A percentile compares a stretch with the other conserved stretches of the same genome.
Evolutionary conservation across 2,888 invertebrate genomes (phyloP).

Genomic region (Dynastes tityus): DNA sequence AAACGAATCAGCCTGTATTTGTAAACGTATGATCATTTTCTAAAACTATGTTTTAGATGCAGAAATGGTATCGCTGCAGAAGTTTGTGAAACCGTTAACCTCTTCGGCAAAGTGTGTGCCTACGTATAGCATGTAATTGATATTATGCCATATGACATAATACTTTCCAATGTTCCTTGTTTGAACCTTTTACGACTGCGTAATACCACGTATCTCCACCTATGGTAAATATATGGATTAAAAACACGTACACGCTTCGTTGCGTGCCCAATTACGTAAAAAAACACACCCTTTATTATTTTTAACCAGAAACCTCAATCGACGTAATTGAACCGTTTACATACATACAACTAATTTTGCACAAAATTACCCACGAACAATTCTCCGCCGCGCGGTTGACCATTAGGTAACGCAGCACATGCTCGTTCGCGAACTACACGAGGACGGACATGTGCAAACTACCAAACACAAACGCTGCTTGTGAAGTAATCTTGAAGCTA

Average conservation of each 20-base stretch:
- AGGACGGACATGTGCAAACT: slow-evolving; percentile 1
- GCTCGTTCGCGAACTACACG: not conserved
- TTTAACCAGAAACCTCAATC: not conserved
- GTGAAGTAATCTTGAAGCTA: slow-evolving; percentile 15
- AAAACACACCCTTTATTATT: not conserved
- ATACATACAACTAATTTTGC: slow-evolving; percentile 8
- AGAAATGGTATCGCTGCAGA: not conserved
- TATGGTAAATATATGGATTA: not conserved
- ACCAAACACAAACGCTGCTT: not conserved
- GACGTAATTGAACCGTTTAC: slow-evolving; percentile 3
- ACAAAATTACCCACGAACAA: slow-evolving; percentile 3
- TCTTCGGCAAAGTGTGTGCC: not conserved
- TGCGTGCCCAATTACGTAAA: slow-evolving; percentile 4
- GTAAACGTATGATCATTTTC: too few species aligned
- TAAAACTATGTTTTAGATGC: too few species aligned
- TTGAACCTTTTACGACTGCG: not conserved
- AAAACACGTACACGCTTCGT: not conserved
- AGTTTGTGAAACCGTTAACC: not conserved
- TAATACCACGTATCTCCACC: not conserved
- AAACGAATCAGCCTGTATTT: too few species aligned
- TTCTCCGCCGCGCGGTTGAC: not conserved
- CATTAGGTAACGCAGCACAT: slow-evolving; percentile 1
- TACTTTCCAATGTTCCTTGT: not conserved
- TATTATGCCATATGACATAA: not conserved
- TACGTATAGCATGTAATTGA: not conserved